Evolutionary conservation across 2,113 vertebrate genomes (phyloP), one percentile per base, ranked within the genome.

Genomic region (Fregata magnificens): DNA sequence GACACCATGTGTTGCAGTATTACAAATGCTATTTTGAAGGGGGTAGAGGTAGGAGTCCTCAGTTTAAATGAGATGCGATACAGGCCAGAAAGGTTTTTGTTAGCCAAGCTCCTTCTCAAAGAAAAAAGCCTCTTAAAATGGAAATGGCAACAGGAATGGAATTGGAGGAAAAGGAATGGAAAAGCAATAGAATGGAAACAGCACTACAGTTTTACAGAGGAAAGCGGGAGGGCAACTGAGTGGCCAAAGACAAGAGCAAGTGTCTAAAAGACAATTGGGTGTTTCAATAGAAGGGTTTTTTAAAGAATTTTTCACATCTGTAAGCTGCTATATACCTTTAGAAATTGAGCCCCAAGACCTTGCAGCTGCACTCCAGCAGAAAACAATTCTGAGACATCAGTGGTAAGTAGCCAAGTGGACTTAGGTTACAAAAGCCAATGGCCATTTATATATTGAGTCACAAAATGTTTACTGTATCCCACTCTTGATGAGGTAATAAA

Each of bases 11-110:
- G 49, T 7, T 55, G 44, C 56, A 52, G 12, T 17, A 34, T 11
- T 49, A 56, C 13, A 61, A 61, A 52, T 47, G 22, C 40, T 58
- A 0, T 16, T 90, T 29, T 53, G 28, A 56, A 69, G 34, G 10
- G 14, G 17, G 7, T 1, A 44, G 19, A 55, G n/a, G 31, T 0
- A 67, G 38, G 8, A 52, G 16, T 17, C 20, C 36, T 61, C 52
- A 44, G 24, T 34, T 82, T 67, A 71, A 76, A 70, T 31, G 20
- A 63, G 38, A 42, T 10, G 38, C 0, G 4, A 14, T n/a, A 47
- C 2, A 62, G 22, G 63, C 59, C 53, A 73, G 71, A 31, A 58
- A 58, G 16, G 22, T 4, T 56, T 78, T 7, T 47, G 10, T 49
- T 26, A 44, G 26, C 16, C 45, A 19, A 15, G 40, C 38, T 63